Percentiles rank a stretch among this genome's conserved stretches.
Conservation (phyloP, 2,113 vertebrate species). For the Etia nguti region DNA sequence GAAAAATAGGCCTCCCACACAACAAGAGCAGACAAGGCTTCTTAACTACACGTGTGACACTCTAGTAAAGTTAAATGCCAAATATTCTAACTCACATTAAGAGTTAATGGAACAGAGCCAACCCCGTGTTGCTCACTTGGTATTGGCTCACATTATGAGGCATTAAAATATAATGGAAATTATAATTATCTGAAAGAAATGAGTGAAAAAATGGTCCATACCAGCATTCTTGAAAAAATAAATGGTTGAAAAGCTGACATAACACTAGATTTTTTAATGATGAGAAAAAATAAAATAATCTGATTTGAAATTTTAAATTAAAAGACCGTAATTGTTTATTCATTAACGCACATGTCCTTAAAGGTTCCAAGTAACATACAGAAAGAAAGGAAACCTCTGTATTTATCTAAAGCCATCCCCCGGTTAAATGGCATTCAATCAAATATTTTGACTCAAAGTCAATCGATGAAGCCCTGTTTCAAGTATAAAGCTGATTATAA, state of each 20-base stretch:
- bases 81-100: constrained; percentile 15
- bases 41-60: constrained; percentile 40
- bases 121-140: background rate
- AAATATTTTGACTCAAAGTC: background rate
- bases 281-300: background rate
- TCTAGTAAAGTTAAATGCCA: constrained; percentile 19
- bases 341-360: background rate
- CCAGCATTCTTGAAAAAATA: background rate
- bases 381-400: background rate
- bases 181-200: background rate
- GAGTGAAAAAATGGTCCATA: background rate
- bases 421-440: background rate
- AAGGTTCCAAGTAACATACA: background rate
- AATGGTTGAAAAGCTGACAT: background rate
- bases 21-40: constrained; percentile 31
- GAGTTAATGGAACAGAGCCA: constrained; percentile 7
- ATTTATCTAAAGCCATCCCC: background rate
- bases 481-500: background rate
- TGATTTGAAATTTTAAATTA: background rate
- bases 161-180: background rate
- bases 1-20: constrained; percentile 48
- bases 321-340: background rate
- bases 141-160: background rate
- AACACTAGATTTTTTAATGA: background rate
- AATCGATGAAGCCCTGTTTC: background rate